Conservation (phyloP, 2,888 invertebrate species). For the Drosophila aldrichi region DNA sequence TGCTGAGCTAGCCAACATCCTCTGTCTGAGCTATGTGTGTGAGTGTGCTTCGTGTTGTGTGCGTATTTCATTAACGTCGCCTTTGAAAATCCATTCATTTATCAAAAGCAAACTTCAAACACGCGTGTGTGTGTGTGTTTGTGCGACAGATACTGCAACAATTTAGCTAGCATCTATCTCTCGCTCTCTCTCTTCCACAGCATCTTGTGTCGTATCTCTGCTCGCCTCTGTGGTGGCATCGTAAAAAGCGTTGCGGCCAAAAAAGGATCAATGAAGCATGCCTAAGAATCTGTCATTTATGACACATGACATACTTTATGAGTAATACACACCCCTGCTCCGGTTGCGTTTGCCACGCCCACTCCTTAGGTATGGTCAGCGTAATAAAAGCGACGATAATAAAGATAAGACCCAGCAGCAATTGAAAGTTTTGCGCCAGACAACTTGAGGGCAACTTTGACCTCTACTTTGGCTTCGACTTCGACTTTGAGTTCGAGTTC, state of each 20-base stretch:
- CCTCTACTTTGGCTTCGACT: neutral
- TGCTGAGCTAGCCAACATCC: slow-evolving; percentile 28
- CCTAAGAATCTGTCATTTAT: slow-evolving; percentile 81
- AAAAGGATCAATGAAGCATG: slow-evolving; percentile 78
- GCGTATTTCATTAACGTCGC: slow-evolving; percentile 78
- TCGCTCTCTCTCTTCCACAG: neutral
- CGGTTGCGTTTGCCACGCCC: neutral
- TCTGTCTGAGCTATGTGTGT: slow-evolving; percentile 23
- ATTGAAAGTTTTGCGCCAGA: slow-evolving; percentile 67
- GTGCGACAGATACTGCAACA: slow-evolving; percentile 68
- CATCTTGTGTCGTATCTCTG: neutral
- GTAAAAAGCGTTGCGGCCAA: slow-evolving; percentile 68
- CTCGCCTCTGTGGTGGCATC: slow-evolving; percentile 26
- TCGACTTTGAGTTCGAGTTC: neutral
- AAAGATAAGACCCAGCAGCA: slow-evolving; percentile 71
- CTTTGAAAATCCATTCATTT: slow-evolving; percentile 79
- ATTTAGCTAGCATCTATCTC: slow-evolving; percentile 49
- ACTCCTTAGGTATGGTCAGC: slow-evolving; percentile 5
- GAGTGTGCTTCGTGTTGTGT: slow-evolving; percentile 51
- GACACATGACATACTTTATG: slow-evolving; percentile 81
- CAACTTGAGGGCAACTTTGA: slow-evolving; percentile 42
- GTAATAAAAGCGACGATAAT: slow-evolving; percentile 69
- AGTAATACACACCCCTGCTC: slow-evolving; percentile 20
- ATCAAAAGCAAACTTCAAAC: slow-evolving; percentile 79
- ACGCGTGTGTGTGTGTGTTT: slow-evolving; percentile 49